Base-by-base conservation (phyloP, 2,113 vertebrate genomes). In the Probosciger aterrimus region DNA sequence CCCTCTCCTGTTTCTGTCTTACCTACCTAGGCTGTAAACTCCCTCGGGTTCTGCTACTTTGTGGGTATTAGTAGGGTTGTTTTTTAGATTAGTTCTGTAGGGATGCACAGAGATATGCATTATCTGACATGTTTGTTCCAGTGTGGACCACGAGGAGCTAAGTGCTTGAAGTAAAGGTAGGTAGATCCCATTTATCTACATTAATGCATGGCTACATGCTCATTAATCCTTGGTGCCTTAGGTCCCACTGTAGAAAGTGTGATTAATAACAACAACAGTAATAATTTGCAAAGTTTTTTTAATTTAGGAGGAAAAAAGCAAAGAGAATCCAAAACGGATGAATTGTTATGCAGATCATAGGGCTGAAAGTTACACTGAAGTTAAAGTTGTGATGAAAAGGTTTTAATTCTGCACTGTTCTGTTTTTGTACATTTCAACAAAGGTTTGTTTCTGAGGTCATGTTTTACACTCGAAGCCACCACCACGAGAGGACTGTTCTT, bases 261-360 rank as follows among this genome's bases (percentile, higher is more conserved):
- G 95, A 96, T 97, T 96, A 93, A 97, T 97, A 92, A 25, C 35
- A 90, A 87, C 81, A 92, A 49, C 73, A 75, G 49, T 18, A 83
- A 77, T 63, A 64, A 92, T 92, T 95, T 90, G 31, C 27, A 75
- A 92, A 90, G 53, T 67, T 67, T 96, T 96, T 95, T 91, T 90
- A 70, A 96, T 94, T 82, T 81, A 67, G 20, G 22, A 39, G 17
- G 27, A 4, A 88, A 90, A 90, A 90, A 67, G 10, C 22, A 64
- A 53, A 43, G 30, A 73, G 60, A 94, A 55, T 67, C n/a, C 73
- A 41, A 82, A 92, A 17, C 6, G 25, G 30, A 53, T 63, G 44
- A 77, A 4, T 52, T 81, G 64, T 44, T 59, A 47, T 35, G 59
- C 60, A 68, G 50, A 46, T 55, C 47, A 52, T 23, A 50, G 65